phyloP scores from a whole-genome alignment of 2,113 vertebrate species.

The Nematolebias whitei region DNA sequence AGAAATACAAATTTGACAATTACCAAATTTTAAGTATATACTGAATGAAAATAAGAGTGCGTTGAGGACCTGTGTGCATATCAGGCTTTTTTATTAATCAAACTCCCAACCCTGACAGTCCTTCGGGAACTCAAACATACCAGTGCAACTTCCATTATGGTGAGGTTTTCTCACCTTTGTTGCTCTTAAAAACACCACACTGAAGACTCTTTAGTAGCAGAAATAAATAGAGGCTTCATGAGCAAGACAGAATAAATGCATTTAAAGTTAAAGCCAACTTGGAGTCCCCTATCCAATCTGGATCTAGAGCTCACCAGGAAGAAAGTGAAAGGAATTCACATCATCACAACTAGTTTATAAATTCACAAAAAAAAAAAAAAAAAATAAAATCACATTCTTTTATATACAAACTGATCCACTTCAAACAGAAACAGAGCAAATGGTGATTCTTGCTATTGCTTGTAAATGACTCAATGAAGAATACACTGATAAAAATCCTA shows the following conservation, averaged over 20 bases:
- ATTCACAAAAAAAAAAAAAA: no score
- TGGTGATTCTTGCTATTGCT: no score
- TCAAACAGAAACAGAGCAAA: no score
- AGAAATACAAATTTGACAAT: no score
- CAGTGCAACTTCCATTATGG: constrained; percentile 17
- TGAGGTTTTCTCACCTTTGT: constrained; percentile 18
- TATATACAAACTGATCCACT: no score
- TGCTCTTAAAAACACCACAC: constrained; percentile 33
- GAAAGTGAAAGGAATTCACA: constrained; percentile 49
- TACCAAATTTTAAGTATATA: no score
- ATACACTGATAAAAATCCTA: no score
- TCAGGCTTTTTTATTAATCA: no score
- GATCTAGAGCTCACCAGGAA: constrained; percentile 59
- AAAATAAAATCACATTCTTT: no score
- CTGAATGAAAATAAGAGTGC: no score
- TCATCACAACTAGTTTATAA: constrained; percentile 22
- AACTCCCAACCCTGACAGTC: constrained; percentile 5
- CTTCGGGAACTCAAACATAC: constrained; percentile 27
- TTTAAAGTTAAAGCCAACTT: constrained; percentile 54
- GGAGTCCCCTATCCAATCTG: constrained; percentile 54
- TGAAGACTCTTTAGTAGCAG: constrained; percentile 24
- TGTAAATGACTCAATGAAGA: no score
- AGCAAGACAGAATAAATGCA: constrained; percentile 41
- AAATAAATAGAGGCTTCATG: constrained; percentile 45
- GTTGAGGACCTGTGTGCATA: no score